phyloP scores from a whole-genome alignment of 2,888 invertebrate genomes.

The Tetheella fluctuosa region DNA sequence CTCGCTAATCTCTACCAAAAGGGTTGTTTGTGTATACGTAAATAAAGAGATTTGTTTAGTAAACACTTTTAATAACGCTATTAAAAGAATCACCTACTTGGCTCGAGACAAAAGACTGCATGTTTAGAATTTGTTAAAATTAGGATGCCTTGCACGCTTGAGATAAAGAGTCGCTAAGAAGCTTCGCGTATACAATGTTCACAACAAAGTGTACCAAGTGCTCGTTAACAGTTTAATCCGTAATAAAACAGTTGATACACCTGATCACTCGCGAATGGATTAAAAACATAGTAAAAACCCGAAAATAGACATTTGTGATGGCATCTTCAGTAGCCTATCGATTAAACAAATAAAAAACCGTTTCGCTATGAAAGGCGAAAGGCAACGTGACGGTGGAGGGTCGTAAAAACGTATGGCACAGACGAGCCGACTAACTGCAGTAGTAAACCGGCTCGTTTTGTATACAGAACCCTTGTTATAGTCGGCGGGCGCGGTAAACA shows the following conservation, averaged over 20 bases:
- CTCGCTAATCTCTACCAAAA: slow-evolving; percentile 69
- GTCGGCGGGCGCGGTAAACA: slow-evolving; percentile 75
- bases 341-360: slow-evolving; percentile 82
- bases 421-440: slow-evolving; percentile 80
- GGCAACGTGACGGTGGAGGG: slow-evolving; percentile 75
- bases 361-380: slow-evolving; percentile 81
- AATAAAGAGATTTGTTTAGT: slow-evolving; percentile 67
- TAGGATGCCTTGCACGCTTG: slow-evolving; percentile 56
- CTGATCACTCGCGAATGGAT: slow-evolving; percentile 72
- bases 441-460: slow-evolving; percentile 79
- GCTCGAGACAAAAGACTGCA: slow-evolving; percentile 50
- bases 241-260: slow-evolving; percentile 77
- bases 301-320: slow-evolving; percentile 72
- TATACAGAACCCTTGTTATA: slow-evolving; percentile 81
- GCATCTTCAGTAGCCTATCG: slow-evolving; percentile 79
- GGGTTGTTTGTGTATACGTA: slow-evolving; percentile 65
- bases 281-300: slow-evolving; percentile 72
- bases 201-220: slow-evolving; percentile 76
- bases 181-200: slow-evolving; percentile 61
- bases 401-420: slow-evolving; percentile 82
- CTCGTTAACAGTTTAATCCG: slow-evolving; percentile 78
- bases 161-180: slow-evolving; percentile 60
- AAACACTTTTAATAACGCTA: slow-evolving; percentile 59
- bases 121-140: slow-evolving; percentile 58
- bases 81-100: slow-evolving; percentile 54